Percentiles rank a stretch among this genome's conserved stretches.
These are phyloP conservation scores for Lutraria lutraria DNA, from an alignment of 2,888 invertebrate genomes.

Conservation along the genomic window DNA sequence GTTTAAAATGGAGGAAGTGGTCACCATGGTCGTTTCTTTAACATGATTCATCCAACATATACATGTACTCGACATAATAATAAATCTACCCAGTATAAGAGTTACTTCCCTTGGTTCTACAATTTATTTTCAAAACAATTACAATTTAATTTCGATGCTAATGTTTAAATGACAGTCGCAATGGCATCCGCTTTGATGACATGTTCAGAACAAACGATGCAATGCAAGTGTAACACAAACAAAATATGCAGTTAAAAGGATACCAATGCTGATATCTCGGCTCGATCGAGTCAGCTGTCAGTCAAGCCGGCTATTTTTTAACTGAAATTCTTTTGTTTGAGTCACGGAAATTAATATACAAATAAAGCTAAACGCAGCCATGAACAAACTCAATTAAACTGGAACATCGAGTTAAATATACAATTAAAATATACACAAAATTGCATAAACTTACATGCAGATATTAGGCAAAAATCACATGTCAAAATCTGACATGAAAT, in stretches of 20 bases:
- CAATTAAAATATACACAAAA: slow-evolving; percentile 30
- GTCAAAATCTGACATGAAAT: slow-evolving; percentile 66
- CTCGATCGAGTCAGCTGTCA: slow-evolving; percentile 36
- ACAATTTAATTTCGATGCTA: not conserved
- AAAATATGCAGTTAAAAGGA: not conserved
- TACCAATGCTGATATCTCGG: slow-evolving; percentile 1
- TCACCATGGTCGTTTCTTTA: not conserved
- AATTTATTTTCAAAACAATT: slow-evolving; percentile 24
- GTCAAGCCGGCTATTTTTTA: slow-evolving; percentile 40
- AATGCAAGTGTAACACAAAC: not conserved
- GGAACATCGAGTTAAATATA: slow-evolving; percentile 22
- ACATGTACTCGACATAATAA: not conserved
- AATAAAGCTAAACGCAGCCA: slow-evolving; percentile 19
- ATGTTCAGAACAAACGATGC: not conserved
- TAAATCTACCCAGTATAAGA: not conserved
- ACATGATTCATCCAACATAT: not conserved
- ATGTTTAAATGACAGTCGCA: not conserved
- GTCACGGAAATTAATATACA: slow-evolving; percentile 32
- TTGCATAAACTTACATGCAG: slow-evolving; percentile 58
- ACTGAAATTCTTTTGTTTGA: slow-evolving; percentile 47
- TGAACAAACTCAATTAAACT: not conserved
- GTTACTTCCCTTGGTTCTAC: not conserved
- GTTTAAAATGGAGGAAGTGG: not conserved
- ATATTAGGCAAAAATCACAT: slow-evolving; percentile 56
- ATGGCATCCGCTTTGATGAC: not conserved